Evolutionary conservation across 2,888 invertebrate genomes (phyloP).

Genomic region (Andrena camellia): DNA sequence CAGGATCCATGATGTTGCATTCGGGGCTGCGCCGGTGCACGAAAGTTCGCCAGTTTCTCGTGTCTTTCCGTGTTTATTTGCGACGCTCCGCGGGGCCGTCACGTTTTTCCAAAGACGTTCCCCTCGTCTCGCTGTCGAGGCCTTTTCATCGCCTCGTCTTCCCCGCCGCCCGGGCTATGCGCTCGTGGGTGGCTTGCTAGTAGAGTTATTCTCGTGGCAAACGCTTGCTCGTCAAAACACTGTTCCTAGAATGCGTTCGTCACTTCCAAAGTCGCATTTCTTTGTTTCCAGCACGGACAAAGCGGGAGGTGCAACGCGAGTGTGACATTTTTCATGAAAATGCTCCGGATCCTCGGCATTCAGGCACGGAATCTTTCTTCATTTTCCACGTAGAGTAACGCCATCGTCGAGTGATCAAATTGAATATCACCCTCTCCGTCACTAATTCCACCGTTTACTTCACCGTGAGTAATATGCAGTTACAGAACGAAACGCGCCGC

Average conservation of each 20-base stretch:
- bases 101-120: slow-evolving; percentile 53
- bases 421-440: no score
- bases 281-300: background rate
- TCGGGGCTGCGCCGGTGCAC: slow-evolving; percentile 17
- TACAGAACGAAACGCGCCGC: background rate
- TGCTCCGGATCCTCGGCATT: background rate
- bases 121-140: slow-evolving; percentile 12
- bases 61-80: slow-evolving; percentile 62
- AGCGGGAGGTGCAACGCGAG: background rate
- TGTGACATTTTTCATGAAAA: background rate
- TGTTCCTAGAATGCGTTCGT: slow-evolving; percentile 31
- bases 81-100: slow-evolving; percentile 51
- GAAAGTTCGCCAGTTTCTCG: slow-evolving; percentile 37
- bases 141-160: background rate
- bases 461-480: slow-evolving; percentile 8
- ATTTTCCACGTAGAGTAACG: no score
- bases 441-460: slow-evolving; percentile 28
- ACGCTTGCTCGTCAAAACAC: slow-evolving; percentile 32
- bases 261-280: background rate
- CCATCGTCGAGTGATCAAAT: no score
- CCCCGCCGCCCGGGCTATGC: slow-evolving; percentile 45
- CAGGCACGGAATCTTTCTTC: no score
- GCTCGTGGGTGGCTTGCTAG: slow-evolving; percentile 33
- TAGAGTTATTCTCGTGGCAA: slow-evolving; percentile 16
- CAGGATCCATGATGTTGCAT: slow-evolving; percentile 28